Percentiles rank a stretch among this genome's conserved stretches.
These are phyloP conservation scores for Protobothrops mucrosquamatus DNA, from an alignment of 2,113 vertebrate genomes.

Conservation along the genomic window DNA sequence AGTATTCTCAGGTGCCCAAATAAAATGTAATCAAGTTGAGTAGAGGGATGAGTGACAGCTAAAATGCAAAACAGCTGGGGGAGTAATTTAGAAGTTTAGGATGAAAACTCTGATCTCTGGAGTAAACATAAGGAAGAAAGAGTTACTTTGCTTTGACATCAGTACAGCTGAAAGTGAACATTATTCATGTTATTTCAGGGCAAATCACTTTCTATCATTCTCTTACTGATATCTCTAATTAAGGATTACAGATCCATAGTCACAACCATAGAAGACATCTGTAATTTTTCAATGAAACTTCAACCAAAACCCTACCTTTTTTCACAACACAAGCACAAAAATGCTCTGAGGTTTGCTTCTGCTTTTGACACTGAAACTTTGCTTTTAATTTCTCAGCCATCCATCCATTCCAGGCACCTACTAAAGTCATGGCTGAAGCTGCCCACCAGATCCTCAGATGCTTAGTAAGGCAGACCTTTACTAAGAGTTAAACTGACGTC, in stretches of 20 bases:
- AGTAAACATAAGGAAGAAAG: conserved; percentile 27
- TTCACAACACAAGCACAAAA: neutral
- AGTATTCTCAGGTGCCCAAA: conserved; percentile 34
- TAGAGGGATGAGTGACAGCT: neutral
- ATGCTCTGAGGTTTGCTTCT: neutral
- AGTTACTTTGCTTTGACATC: conserved; percentile 16
- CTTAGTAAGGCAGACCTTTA: neutral
- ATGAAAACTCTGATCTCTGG: conserved; percentile 14
- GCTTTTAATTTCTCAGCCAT: neutral
- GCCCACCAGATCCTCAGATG: neutral
- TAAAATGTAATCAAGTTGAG: neutral
- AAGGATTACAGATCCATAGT: conserved; percentile 6
- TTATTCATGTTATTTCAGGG: neutral
- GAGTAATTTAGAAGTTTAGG: conserved; percentile 35
- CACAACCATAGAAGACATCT: neutral
- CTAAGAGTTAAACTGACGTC: neutral
- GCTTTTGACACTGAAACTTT: neutral
- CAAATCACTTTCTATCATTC: conserved; percentile 13
- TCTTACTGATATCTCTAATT: neutral
- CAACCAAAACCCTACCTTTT: neutral
- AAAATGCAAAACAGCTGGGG: conserved; percentile 11
- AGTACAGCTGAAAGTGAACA: neutral
- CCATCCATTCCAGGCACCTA: neutral
- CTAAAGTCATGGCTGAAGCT: neutral
- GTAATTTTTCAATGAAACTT: neutral